A percentile compares a stretch with the other conserved stretches of the same genome.
phyloP scores from a whole-genome alignment of 2,888 invertebrate genomes.

The Harpalus rubripes region DNA sequence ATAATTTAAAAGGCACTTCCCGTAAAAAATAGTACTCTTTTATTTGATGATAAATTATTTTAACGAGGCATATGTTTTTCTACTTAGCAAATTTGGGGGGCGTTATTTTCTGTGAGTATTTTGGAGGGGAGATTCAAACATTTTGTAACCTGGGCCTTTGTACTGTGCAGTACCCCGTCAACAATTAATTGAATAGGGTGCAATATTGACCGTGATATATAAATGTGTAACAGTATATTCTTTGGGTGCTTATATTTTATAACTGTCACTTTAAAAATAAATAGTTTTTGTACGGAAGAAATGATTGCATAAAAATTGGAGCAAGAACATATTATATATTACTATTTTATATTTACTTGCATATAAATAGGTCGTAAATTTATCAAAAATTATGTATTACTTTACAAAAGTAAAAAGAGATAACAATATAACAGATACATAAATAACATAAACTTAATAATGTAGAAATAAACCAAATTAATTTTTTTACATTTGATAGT shows the following conservation, averaged over 20 bases:
- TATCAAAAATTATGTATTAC: too few relatives aligned
- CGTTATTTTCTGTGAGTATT: conserved; percentile 35
- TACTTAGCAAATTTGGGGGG: conserved; percentile 38
- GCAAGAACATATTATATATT: neutral
- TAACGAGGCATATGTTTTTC: conserved; percentile 26
- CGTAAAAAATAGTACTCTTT: conserved; percentile 22
- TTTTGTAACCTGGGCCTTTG: conserved; percentile 23
- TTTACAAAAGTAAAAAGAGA: too few relatives aligned
- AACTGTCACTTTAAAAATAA: conserved; percentile 1
- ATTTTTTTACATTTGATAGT: too few relatives aligned
- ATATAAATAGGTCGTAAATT: too few relatives aligned
- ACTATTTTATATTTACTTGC: too few relatives aligned
- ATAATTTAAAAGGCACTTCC: conserved; percentile 24
- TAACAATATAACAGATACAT: too few relatives aligned
- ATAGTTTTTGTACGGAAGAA: neutral
- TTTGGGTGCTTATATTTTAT: conserved; percentile 27
- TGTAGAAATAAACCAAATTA: too few relatives aligned
- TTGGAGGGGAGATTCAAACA: conserved; percentile 28
- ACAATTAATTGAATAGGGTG: conserved; percentile 38
- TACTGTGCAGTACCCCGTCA: conserved; percentile 8
- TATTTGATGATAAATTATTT: conserved; percentile 29
- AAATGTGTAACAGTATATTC: conserved; percentile 10
- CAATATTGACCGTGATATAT: conserved; percentile 23
- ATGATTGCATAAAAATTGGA: neutral
- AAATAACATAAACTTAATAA: too few relatives aligned